A percentile compares a stretch with the other conserved stretches of the same genome.
These are phyloP conservation scores for Limosa lapponica DNA, from an alignment of 2,797 vertebrate genomes.

Conservation along the genomic window DNA sequence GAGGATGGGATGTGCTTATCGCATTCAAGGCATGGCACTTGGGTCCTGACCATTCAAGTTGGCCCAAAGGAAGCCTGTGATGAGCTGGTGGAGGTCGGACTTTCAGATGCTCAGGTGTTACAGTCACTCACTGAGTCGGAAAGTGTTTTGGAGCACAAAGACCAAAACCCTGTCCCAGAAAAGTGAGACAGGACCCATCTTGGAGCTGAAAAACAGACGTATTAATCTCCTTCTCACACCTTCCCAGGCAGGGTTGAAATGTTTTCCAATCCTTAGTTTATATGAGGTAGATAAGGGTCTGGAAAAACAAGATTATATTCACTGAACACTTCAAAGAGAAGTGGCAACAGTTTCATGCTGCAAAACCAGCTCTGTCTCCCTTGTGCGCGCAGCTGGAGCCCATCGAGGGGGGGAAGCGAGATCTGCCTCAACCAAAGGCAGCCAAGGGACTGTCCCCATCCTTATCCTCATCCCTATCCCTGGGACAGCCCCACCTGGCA, in stretches of 20 bases:
- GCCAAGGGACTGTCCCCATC: background rate
- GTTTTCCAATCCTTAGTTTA: background rate
- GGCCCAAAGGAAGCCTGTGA: background rate
- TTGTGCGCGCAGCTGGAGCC: background rate
- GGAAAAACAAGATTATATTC: slow-evolving; percentile 42
- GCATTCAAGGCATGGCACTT: rapidly evolving
- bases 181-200: background rate
- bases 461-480: background rate
- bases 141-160: background rate
- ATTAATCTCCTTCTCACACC: background rate
- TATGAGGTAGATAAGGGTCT: background rate
- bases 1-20: background rate
- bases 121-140: rapidly evolving
- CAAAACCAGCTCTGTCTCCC: background rate
- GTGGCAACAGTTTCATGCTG: background rate
- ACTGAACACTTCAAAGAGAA: background rate
- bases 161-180: background rate
- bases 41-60: background rate
- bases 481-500: background rate
- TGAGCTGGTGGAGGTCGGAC: background rate
- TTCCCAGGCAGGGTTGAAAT: background rate
- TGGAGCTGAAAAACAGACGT: background rate
- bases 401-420: rapidly evolving
- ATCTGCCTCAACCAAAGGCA: background rate
- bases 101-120: background rate